Base-by-base conservation (phyloP, 2,113 vertebrate species). In the Gnathonemus echidnorhynchus region DNA sequence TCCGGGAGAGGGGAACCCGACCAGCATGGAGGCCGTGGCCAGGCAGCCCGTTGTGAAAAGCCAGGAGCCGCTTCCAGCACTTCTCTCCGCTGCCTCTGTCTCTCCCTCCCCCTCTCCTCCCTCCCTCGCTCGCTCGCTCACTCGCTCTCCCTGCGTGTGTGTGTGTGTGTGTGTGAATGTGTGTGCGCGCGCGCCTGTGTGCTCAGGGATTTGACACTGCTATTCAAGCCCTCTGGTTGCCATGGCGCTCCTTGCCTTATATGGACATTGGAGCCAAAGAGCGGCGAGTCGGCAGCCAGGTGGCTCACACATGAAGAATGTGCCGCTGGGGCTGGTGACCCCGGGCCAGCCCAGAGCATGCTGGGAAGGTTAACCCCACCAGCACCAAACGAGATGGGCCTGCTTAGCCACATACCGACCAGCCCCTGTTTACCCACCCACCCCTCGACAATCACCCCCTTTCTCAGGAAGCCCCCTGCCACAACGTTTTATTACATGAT, bases 151-250 rank as follows among this genome's bases (percentile, higher is more conserved):
- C 90, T 89, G 91, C 88, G 66, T 31, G 62, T 49, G 88, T 88
- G 42, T 70, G 48, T 90, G 70, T 88, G 90, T 42, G 86, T 88
- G 89, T 85, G 88, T 89, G 90, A 27, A 53, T 89, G 50, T 88
- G 87, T 85, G 86, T 58, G 84, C 19, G 93, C 92, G 94, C 95
- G 95, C 94, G 95, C 95, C 92, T 96, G 95, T 96, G 95, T 95
- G 96, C 95, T 95, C 92, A 96, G 95, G 95, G 96, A 96, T 96
- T 97, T 97, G 96, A 96, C 96, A 97, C 95, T 96, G 95, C 96
- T 96, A 96, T 97, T 96, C 95, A 97, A 97, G 95, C 96, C 94
- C 95, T 94, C 92, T 92, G 92, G 96, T 97, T 97, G 95, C 96
- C 95, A 96, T 96, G 96, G 94, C 92, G 86, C 94, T 88, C 92